These are phyloP conservation scores for Mohoua ochrocephala DNA, from an alignment of 2,113 vertebrate genomes.

Conservation along the genomic window DNA sequence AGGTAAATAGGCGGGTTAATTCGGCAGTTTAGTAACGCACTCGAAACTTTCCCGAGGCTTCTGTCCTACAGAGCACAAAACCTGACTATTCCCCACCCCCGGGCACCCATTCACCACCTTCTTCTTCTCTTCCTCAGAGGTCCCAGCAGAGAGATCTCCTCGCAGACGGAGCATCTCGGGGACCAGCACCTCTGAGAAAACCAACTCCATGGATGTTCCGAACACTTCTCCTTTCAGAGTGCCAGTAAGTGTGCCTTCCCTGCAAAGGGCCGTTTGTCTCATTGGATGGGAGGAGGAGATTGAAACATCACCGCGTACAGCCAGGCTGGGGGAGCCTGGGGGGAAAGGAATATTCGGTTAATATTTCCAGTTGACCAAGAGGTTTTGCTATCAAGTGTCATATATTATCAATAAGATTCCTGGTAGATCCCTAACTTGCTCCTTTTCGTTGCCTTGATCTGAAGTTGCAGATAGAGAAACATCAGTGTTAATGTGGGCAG, in stretches of 20 bases:
- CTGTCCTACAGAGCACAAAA: not conserved
- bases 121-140: conserved; percentile 73
- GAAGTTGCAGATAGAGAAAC: not conserved
- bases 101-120: not conserved
- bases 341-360: not conserved
- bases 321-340: not conserved
- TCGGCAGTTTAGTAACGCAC: not conserved
- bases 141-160: conserved; percentile 88
- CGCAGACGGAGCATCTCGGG: conserved; percentile 95
- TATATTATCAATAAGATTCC: not conserved
- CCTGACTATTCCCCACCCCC: not conserved
- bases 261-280: not conserved
- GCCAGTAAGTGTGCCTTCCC: conserved; percentile 78
- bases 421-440: not conserved
- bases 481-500: not conserved
- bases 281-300: not conserved
- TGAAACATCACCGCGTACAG: not conserved
- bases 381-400: not conserved
- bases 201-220: conserved; percentile 79
- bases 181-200: conserved; percentile 87
- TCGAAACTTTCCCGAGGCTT: not conserved
- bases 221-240: conserved; percentile 96
- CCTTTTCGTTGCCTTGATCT: not conserved
- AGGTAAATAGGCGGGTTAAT: not conserved
- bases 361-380: not conserved